Evolutionary conservation across 1,140 invertebrate species (phyloP).

Genomic region (Tenebrio molitor): DNA sequence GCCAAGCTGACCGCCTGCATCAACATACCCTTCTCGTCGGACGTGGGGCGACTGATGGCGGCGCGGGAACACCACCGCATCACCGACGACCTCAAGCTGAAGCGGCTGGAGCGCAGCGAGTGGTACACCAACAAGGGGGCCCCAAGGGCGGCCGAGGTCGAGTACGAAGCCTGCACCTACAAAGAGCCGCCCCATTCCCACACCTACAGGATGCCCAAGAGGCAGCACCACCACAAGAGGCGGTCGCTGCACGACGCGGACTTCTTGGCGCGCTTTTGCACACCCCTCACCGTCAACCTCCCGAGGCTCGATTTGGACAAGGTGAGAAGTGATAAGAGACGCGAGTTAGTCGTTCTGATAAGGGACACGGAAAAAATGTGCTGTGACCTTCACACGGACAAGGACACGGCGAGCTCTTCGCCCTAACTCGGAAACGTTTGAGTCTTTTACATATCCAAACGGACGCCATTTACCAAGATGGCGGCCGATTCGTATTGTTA

Average conservation of each 20-base stretch:
- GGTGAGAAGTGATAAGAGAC: slow-evolving; percentile 2
- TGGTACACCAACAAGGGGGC: slow-evolving; percentile 32
- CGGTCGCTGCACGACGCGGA: slow-evolving; percentile 1
- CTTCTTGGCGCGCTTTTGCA: slow-evolving; percentile 43
- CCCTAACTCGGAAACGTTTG: slow-evolving; percentile 1
- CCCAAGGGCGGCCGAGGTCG: not conserved
- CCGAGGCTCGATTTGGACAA: slow-evolving; percentile 46
- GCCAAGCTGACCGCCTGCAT: slow-evolving; percentile 42
- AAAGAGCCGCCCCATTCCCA: slow-evolving; percentile 12
- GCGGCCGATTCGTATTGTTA: no score
- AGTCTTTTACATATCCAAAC: not conserved
- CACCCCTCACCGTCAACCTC: slow-evolving; percentile 48
- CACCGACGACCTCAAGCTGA: not conserved
- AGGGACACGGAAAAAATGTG: not conserved
- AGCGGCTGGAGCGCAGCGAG: slow-evolving; percentile 17
- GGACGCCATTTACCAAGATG: no score
- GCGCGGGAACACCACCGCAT: slow-evolving; percentile 7
- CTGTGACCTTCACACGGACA: not conserved
- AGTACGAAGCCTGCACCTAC: not conserved
- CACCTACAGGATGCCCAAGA: slow-evolving; percentile 56
- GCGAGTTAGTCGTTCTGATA: not conserved
- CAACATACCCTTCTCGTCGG: slow-evolving; percentile 36
- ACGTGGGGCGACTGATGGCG: slow-evolving; percentile 27
- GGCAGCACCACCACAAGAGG: slow-evolving; percentile 50
- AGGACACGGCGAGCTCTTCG: not conserved